Conservation (phyloP, 2,888 invertebrate species). For the Melanostoma scalare region DNA sequence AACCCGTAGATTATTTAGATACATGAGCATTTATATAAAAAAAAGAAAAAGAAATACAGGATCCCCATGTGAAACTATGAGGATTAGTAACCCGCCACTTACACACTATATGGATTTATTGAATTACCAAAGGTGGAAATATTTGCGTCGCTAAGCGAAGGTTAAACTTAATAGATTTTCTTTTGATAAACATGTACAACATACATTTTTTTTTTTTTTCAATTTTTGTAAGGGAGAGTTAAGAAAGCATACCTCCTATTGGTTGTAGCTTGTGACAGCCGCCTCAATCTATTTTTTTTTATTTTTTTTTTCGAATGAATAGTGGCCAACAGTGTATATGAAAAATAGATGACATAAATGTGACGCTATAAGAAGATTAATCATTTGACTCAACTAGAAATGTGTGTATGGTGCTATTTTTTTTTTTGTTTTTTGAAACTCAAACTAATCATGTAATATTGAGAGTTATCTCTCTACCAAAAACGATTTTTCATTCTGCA, state of each 20-base stretch:
- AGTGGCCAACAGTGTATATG: no score
- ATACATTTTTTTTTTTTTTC: slow-evolving; percentile 41
- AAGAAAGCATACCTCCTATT: slow-evolving; percentile 19
- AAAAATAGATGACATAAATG: no score
- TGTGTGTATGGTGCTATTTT: no score
- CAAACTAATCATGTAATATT: no score
- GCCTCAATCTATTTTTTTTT: not conserved
- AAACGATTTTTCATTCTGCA: no score
- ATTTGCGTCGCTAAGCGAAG: slow-evolving; percentile 59
- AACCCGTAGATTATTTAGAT: slow-evolving; percentile 68
- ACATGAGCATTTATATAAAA: slow-evolving; percentile 68
- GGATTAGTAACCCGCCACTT: slow-evolving; percentile 44
- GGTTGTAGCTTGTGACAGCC: slow-evolving; percentile 52
- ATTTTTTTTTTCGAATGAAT: no score
- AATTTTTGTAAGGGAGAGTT: slow-evolving; percentile 28
- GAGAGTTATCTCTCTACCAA: no score
- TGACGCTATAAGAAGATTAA: no score
- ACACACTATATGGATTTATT: slow-evolving; percentile 40
- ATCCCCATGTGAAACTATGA: slow-evolving; percentile 37
- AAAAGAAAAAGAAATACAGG: slow-evolving; percentile 19
- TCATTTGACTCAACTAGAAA: no score
- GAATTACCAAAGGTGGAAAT: slow-evolving; percentile 16
- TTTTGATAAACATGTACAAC: slow-evolving; percentile 50
- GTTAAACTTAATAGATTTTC: slow-evolving; percentile 49
- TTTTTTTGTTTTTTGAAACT: no score